Evolutionary conservation across 2,797 vertebrate species (phyloP), one percentile per base, ranked within the genome.

Genomic region (Triplophysa yarkandensis): DNA sequence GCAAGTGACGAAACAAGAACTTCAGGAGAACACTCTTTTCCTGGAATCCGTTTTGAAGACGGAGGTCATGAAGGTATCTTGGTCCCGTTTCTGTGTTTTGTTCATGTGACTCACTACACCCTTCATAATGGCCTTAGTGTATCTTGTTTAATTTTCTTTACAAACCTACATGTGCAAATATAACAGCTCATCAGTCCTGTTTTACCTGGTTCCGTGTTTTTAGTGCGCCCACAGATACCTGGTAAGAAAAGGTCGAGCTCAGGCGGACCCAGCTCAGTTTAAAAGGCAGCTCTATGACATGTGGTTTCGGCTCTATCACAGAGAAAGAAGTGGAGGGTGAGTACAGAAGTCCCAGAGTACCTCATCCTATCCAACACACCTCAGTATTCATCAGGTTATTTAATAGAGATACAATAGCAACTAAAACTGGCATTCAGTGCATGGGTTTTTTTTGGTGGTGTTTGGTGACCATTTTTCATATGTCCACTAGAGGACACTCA

Each of bases 301-400:
- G 84, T 95, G 94, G 95, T 95, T 96, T 81, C 89, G 90, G 48
- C 90, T 96, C 32, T 95, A 94, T 80, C 85, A 90, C 86, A 84
- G 94, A 69, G 89, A 92, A 77, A 77, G 61, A 65, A 87, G 83
- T 23, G 89, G 87, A 81, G 89, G 92, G 94, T 96, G 88, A 85
- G 91, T 88, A 58, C 2, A 11, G 36, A 32, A 50, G 36, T 4
- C 13, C 36, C n/a, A n/a, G n/a, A n/a, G n/a, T n/a, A n/a, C n/a
- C n/a, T n/a, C n/a, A n/a, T 14, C 16, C 4, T 43, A 43, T 43
- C 39, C 39, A 43, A 13, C 41, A 44, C 41, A 44, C 41, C 41
- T 13, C 4, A 44, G 3, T 30, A 30, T n/a, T 6, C 17, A 13
- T 44, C 41, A 43, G 41, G 14, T 43, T 6, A 6, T 6, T n/a